Base-by-base conservation (phyloP, 2,113 vertebrate species). In the Eolophus roseicapilla region DNA sequence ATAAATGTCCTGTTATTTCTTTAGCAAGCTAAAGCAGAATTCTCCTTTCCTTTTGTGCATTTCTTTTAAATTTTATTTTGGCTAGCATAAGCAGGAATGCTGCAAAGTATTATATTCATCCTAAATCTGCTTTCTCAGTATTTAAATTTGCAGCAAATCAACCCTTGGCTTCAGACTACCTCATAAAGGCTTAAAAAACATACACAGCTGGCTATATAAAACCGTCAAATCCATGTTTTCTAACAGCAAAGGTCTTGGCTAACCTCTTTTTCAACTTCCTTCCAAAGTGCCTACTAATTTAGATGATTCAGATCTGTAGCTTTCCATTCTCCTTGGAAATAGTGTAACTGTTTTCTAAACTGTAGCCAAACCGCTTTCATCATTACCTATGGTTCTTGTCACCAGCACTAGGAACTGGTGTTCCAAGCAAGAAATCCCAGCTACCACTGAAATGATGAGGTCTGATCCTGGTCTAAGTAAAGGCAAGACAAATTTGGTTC, bases 301-400 rank as follows among this genome's bases (percentile, higher is more conserved):
- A 71, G 46, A 78, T 44, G 52, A 90, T 86, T 92, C 71, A 84
- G 73, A 83, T 67, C 64, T 71, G 55, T 75, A 69, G 73, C 44
- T 82, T 93, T 86, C 57, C 62, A 47, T 84, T 96, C 88, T 95
- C 50, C 79, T 92, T 88, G 76, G 88, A 96, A 94, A 86, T 31
- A 55, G 9, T 8, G 18, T n/a, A 95, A 83, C 60, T 79, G 35
- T 71, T 88, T 86, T 60, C 18, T 88, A 90, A 94, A 68, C 10
- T 47, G 73, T 31, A 86, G 60, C 86, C 80, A 90, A 93, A 60
- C 44, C 55, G 62, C 46, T 92, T 86, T 83, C 50, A 75, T 81
- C 50, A 55, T 62, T 86, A 86, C 75, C 92, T 83, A 14, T 18
- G 24, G 59, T 68, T 74, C 50, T 83, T 43, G 4, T 60, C n/a